Evolutionary conservation across 1,140 invertebrate species (phyloP).

Genomic region (Phocides pigmalion): DNA sequence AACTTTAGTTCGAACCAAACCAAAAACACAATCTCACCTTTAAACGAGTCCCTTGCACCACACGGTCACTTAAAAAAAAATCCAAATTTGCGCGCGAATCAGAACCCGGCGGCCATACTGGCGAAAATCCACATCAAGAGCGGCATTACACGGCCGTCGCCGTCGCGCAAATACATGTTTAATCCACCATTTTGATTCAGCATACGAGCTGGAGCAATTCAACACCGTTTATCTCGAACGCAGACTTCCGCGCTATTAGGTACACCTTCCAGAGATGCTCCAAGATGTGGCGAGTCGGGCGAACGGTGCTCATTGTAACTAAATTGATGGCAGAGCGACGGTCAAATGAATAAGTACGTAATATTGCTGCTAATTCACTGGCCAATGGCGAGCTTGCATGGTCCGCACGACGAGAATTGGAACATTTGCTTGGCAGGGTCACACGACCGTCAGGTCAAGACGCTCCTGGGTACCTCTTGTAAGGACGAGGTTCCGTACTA

Average conservation of each 20-base stretch:
- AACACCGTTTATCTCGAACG: constrained; percentile 31
- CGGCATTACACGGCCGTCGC: constrained; percentile 51
- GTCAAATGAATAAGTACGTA: constrained; percentile 73
- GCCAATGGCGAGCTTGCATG: constrained; percentile 61
- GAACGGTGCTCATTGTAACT: constrained; percentile 50
- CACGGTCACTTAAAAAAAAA: constrained; percentile 50
- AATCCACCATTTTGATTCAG: constrained; percentile 64
- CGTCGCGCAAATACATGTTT: constrained; percentile 60
- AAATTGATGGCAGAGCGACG: constrained; percentile 69
- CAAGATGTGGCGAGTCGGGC: constrained; percentile 23
- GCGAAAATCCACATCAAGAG: constrained; percentile 65
- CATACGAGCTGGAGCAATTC: constrained; percentile 26
- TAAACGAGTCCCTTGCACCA: constrained; percentile 54
- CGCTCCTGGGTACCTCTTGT: constrained; percentile 41
- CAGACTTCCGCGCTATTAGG: constrained; percentile 41
- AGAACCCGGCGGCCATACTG: constrained; percentile 67
- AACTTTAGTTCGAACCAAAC: not conserved
- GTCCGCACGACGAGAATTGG: constrained; percentile 63
- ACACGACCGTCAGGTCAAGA: constrained; percentile 62
- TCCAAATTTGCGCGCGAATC: constrained; percentile 48
- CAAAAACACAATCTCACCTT: constrained; percentile 50
- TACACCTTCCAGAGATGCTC: constrained; percentile 26
- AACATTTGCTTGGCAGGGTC: constrained; percentile 74
- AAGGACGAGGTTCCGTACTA: constrained; percentile 13
- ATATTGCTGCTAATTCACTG: constrained; percentile 75